Evolutionary conservation across 2,888 invertebrate genomes (phyloP).

Genomic region (Psylliodes chrysocephalus): DNA sequence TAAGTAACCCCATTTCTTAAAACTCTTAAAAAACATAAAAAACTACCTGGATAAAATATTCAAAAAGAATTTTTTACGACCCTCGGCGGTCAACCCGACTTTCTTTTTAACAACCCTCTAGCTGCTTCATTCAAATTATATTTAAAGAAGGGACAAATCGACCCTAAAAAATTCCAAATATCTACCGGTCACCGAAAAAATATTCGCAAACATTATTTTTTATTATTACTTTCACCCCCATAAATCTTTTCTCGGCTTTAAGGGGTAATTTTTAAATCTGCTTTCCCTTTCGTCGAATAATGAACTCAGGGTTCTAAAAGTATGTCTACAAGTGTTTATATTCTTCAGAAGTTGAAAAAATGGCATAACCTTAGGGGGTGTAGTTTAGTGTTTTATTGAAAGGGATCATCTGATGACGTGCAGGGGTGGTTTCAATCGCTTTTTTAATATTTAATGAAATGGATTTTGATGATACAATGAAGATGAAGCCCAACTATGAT

Average conservation of each 20-base stretch:
- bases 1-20: slow-evolving; percentile 51
- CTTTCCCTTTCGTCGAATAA: slow-evolving; percentile 46
- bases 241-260: slow-evolving; percentile 36
- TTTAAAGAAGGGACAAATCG: slow-evolving; percentile 37
- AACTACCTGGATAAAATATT: slow-evolving; percentile 30
- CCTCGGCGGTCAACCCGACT: slow-evolving; percentile 24
- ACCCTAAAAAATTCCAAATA: slow-evolving; percentile 35
- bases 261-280: slow-evolving; percentile 49
- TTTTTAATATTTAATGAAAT: too few species aligned
- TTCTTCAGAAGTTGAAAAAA: slow-evolving; percentile 52
- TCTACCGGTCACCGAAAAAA: slow-evolving; percentile 27
- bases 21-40: slow-evolving; percentile 35
- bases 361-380: slow-evolving; percentile 55
- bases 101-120: slow-evolving; percentile 43
- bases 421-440: background rate
- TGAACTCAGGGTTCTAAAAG: slow-evolving; percentile 38
- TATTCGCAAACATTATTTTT: slow-evolving; percentile 41
- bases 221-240: slow-evolving; percentile 25
- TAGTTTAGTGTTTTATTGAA: slow-evolving; percentile 51
- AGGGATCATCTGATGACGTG: slow-evolving; percentile 49
- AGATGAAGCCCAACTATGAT: too few species aligned
- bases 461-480: too few species aligned
- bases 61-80: slow-evolving; percentile 11
- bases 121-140: slow-evolving; percentile 36
- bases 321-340: slow-evolving; percentile 52